A percentile compares a stretch with the other conserved stretches of the same genome.
These are phyloP conservation scores for Drosophila kanapiae DNA, from an alignment of 1,140 invertebrate species.

Conservation along the genomic window DNA sequence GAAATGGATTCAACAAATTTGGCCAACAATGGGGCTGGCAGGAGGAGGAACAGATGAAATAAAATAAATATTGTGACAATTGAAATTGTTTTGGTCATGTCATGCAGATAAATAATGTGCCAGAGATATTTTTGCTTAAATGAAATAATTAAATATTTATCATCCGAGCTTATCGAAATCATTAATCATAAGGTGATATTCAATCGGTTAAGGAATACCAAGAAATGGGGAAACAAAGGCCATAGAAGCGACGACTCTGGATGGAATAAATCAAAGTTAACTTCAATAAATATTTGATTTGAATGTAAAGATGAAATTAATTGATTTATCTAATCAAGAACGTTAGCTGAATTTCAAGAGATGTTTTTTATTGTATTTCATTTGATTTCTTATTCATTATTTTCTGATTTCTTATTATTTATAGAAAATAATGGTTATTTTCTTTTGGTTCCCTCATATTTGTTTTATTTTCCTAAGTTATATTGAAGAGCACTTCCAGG, in stretches of 20 bases:
- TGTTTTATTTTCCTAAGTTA: too few relatives aligned
- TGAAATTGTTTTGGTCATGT: slow-evolving; percentile 56
- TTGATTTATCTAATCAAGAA: slow-evolving; percentile 13
- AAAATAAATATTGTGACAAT: slow-evolving; percentile 54
- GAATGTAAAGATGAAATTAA: slow-evolving; percentile 2
- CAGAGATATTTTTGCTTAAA: slow-evolving; percentile 34
- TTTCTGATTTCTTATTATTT: neutral
- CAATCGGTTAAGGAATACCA: slow-evolving; percentile 22
- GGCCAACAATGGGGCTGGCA: slow-evolving; percentile 15
- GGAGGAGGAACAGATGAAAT: slow-evolving; percentile 6
- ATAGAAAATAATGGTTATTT: neutral
- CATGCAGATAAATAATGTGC: slow-evolving; percentile 51
- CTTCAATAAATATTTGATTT: slow-evolving; percentile 12
- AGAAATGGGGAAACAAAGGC: slow-evolving; percentile 14
- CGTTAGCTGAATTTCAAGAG: neutral
- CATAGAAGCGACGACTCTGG: neutral
- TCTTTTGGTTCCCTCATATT: too few relatives aligned
- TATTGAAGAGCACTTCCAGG: too few relatives aligned
- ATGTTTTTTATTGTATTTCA: neutral
- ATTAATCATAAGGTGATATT: slow-evolving; percentile 38
- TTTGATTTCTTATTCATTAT: too few relatives aligned
- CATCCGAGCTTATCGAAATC: slow-evolving; percentile 40
- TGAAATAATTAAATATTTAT: slow-evolving; percentile 59
- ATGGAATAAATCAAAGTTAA: slow-evolving; percentile 25
- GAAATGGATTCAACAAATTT: slow-evolving; percentile 49